phyloP scores from a whole-genome alignment of 2,888 invertebrate species.

The Azorinus chamasolen region DNA sequence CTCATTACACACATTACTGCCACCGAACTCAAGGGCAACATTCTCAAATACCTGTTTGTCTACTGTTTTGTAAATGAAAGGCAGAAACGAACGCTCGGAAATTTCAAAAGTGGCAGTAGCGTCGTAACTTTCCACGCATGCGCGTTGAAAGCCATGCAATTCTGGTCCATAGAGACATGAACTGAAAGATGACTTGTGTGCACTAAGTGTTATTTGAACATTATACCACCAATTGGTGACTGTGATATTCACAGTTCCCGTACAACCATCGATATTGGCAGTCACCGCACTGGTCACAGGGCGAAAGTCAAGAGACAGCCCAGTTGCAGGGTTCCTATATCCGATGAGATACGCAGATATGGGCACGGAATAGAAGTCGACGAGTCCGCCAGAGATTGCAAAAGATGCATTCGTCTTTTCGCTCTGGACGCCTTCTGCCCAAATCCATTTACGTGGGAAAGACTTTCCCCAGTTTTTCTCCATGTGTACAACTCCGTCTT shows the following conservation, averaged over 20 bases:
- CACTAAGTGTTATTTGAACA: conserved; percentile 56
- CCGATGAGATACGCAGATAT: conserved; percentile 74
- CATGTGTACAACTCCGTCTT: conserved; percentile 69
- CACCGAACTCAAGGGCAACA: conserved; percentile 79
- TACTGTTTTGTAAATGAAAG: conserved; percentile 27
- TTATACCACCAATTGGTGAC: conserved; percentile 49
- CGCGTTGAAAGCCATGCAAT: conserved; percentile 68
- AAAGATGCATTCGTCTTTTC: conserved; percentile 56
- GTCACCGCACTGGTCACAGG: conserved; percentile 70
- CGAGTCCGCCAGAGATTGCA: conserved; percentile 74
- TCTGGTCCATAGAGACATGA: conserved; percentile 77
- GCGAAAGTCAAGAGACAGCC: conserved; percentile 65
- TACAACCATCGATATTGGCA: conserved; percentile 66
- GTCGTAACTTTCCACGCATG: conserved; percentile 74
- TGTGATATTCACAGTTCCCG: conserved; percentile 61
- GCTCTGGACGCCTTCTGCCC: conserved; percentile 70
- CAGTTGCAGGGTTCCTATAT: conserved; percentile 71
- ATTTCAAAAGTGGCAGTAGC: conserved; percentile 62
- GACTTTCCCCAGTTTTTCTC: conserved; percentile 82
- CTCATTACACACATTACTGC: conserved; percentile 69
- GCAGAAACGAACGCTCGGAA: conserved; percentile 23
- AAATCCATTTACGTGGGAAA: conserved; percentile 79
- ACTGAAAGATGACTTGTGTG: conserved; percentile 63
- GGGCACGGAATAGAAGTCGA: conserved; percentile 53
- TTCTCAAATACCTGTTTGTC: conserved; percentile 64